Evolutionary conservation across 2,797 vertebrate genomes (phyloP).

Genomic region (Melanotaenia maccullochi): DNA sequence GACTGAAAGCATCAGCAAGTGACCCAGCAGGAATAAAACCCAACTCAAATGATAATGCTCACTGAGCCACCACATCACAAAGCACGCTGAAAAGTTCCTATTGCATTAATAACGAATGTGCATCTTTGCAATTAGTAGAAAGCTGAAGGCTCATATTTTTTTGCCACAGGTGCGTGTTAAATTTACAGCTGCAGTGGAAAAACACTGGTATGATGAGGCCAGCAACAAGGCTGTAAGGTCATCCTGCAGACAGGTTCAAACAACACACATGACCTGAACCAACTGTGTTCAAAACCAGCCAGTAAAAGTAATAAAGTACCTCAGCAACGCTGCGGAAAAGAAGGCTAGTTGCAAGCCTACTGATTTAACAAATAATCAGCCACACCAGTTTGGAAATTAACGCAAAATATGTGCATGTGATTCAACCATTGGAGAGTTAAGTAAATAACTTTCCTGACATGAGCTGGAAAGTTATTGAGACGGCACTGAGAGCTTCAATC

Average conservation of each 20-base stretch:
- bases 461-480: neutral
- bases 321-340: neutral
- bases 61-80: neutral
- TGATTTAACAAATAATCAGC: constrained; percentile 24
- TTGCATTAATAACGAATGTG: neutral
- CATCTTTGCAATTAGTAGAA: neutral
- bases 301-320: neutral
- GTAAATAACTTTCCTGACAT: neutral
- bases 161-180: neutral
- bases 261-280: neutral
- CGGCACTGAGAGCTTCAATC: neutral
- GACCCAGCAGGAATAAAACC: constrained; percentile 1
- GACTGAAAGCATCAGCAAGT: constrained; percentile 16
- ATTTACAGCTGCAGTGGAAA: neutral
- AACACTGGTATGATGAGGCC: neutral
- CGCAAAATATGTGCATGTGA: constrained; percentile 65
- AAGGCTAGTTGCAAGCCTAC: neutral
- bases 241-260: constrained; percentile 13
- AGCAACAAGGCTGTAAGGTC: constrained; percentile 13
- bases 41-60: constrained; percentile 2
- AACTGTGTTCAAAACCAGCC: neutral
- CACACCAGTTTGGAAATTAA: constrained; percentile 2
- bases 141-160: neutral
- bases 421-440: neutral
- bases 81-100: neutral